Percentiles rank a stretch among this genome's conserved stretches.
phyloP scores from a whole-genome alignment of 1,140 invertebrate species.

The Theocolax elegans region DNA sequence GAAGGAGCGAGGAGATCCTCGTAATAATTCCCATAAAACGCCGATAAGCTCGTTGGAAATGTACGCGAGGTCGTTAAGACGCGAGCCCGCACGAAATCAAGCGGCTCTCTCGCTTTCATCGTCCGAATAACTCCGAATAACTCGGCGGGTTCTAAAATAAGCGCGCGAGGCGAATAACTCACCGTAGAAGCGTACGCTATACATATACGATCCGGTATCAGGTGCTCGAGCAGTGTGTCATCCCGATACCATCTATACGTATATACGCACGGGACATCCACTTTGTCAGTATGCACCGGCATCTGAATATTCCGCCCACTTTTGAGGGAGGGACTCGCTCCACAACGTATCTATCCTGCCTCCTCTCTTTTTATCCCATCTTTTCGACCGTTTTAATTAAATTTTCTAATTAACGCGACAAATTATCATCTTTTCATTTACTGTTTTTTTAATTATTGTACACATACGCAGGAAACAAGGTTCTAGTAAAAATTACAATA shows the following conservation, averaged over 20 bases:
- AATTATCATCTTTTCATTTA: too few species aligned
- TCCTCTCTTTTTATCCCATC: too few species aligned
- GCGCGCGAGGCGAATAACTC: neutral
- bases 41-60: neutral
- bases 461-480: too few species aligned
- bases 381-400: too few species aligned
- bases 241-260: constrained; percentile 62
- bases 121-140: neutral
- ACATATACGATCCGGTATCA: constrained; percentile 60
- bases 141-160: too few species aligned
- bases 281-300: constrained; percentile 38
- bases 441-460: too few species aligned
- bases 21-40: constrained; percentile 7
- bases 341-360: too few species aligned
- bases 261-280: constrained; percentile 40
- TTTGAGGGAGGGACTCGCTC: too few species aligned
- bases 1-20: neutral
- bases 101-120: constrained; percentile 35
- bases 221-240: constrained; percentile 65
- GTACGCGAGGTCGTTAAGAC: too few species aligned
- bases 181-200: constrained; percentile 8
- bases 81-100: neutral
- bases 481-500: too few species aligned
- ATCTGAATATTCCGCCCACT: constrained; percentile 62
- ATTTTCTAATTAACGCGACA: too few species aligned